Evolutionary conservation across 2,113 vertebrate species (phyloP).

Genomic region (Himantopus leucocephalus): DNA sequence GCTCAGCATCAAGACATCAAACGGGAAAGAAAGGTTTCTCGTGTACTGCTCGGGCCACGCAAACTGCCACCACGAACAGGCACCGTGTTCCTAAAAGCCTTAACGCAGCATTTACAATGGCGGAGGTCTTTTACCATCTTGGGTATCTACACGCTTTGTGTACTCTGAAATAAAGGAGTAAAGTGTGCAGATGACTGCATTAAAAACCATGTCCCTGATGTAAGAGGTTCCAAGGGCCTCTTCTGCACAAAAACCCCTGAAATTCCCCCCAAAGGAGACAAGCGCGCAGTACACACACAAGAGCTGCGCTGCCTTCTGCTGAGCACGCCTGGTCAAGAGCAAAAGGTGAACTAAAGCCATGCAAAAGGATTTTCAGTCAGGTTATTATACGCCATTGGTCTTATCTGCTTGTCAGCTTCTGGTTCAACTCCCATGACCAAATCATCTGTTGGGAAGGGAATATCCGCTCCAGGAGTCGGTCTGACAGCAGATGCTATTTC

Average conservation of each 20-base stretch:
- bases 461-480: neutral
- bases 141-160: neutral
- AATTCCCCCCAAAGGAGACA: neutral
- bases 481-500: constrained; percentile 13
- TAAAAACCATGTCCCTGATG: accelerated
- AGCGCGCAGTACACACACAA: accelerated
- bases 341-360: neutral
- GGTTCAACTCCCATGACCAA: neutral
- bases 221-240: neutral
- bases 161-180: neutral
- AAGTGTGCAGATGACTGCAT: accelerated
- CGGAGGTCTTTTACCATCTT: neutral
- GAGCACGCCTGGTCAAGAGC: accelerated
- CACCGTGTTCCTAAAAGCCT: neutral
- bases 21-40: neutral
- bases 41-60: accelerated
- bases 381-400: neutral
- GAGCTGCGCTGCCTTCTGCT: neutral
- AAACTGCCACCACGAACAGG: accelerated
- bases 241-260: neutral
- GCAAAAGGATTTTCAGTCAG: neutral
- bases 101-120: accelerated
- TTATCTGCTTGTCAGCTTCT: neutral
- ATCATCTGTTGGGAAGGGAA: neutral
- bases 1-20: neutral